Conservation (phyloP, 2,797 vertebrate genomes). For the Danio aesculapii region DNA sequence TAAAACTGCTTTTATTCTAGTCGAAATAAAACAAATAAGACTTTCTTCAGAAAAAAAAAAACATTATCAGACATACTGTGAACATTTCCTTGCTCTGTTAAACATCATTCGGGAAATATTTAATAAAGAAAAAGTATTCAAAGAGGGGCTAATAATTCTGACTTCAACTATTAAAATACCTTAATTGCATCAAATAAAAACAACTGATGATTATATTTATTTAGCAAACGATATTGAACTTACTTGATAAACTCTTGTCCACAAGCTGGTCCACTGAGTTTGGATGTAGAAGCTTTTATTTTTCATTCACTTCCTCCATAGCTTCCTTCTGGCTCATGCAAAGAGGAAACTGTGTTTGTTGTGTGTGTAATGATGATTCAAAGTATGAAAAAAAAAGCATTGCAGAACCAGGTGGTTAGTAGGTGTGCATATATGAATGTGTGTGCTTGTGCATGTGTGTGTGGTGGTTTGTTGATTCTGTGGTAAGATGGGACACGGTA, state of each 20-base stretch:
- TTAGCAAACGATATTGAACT: conserved; percentile 8
- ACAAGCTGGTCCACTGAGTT: background rate
- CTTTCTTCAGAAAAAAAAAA: too few relatives aligned
- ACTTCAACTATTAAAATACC: background rate
- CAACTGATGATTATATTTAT: too few relatives aligned
- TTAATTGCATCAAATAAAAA: background rate
- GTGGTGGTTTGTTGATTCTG: background rate
- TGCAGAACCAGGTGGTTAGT: background rate
- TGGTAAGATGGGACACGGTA: background rate
- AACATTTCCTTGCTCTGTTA: too few relatives aligned
- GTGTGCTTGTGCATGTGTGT: background rate
- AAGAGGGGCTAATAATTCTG: too few relatives aligned
- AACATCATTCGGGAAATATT: too few relatives aligned
- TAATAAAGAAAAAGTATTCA: too few relatives aligned
- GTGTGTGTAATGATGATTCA: background rate
- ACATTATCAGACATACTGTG: too few relatives aligned
- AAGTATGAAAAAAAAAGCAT: background rate
- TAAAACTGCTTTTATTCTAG: too few relatives aligned
- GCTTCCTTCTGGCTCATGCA: conserved; percentile 15
- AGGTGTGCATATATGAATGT: too few relatives aligned
- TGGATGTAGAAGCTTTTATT: conserved; percentile 2
- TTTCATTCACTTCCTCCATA: conserved; percentile 12
- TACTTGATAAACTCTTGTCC: conserved; percentile 18
- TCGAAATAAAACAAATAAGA: too few relatives aligned
- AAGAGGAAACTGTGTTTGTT: conserved; percentile 29